Conservation (phyloP, 2,113 vertebrate species). For the Catharus minimus region DNA sequence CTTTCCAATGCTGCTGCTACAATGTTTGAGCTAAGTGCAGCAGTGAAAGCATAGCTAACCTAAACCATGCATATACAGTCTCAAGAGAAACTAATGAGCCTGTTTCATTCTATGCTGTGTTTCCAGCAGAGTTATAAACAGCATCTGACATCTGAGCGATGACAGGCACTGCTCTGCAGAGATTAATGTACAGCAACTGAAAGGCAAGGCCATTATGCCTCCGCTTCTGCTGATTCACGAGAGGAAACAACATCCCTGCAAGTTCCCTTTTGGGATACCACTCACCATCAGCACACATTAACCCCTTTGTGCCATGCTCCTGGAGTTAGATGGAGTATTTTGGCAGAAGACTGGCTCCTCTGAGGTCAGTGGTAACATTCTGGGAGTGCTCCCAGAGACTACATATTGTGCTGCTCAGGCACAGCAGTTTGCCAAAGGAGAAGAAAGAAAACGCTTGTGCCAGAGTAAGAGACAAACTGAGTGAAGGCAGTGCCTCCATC, state of each 20-base stretch:
- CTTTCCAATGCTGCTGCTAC: neutral
- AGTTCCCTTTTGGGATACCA: neutral
- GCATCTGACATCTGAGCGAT: constrained; percentile 45
- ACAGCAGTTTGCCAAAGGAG: neutral
- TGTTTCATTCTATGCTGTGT: neutral
- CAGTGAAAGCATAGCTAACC: neutral
- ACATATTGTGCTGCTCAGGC: neutral
- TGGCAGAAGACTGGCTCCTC: neutral
- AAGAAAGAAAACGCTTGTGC: neutral
- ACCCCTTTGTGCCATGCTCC: neutral
- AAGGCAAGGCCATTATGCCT: constrained; percentile 18
- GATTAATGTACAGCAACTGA: constrained; percentile 25
- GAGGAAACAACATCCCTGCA: neutral
- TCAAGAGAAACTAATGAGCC: constrained; percentile 19
- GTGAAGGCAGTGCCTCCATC: neutral
- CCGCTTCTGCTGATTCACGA: neutral
- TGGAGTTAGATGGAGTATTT: neutral
- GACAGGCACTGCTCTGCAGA: constrained; percentile 19
- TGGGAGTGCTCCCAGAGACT: neutral
- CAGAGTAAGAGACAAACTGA: neutral
- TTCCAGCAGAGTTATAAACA: constrained; percentile 47
- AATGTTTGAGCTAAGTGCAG: neutral
- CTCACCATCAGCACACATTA: neutral
- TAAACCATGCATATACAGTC: neutral
- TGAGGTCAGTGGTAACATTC: neutral